Evolutionary conservation across 2,797 vertebrate genomes (phyloP).

Genomic region (Staurois parvus): DNA sequence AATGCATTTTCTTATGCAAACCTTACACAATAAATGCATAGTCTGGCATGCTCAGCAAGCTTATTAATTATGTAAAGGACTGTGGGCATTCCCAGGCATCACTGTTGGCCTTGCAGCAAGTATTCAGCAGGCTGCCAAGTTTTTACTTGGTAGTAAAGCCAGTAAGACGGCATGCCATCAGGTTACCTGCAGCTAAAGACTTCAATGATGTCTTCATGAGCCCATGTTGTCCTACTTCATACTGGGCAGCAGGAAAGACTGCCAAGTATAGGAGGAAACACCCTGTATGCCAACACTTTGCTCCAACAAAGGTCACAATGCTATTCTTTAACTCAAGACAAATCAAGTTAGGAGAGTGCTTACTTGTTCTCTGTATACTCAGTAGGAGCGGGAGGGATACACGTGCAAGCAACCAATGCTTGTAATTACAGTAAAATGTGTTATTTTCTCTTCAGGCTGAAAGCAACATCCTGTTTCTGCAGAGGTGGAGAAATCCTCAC

Average conservation of each 20-base stretch:
- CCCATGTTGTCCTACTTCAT: slow-evolving; percentile 19
- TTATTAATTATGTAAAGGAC: slow-evolving; percentile 40
- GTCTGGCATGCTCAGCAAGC: neutral
- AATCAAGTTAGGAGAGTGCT: slow-evolving; percentile 46
- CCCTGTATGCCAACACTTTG: slow-evolving; percentile 30
- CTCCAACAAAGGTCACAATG: slow-evolving; percentile 34
- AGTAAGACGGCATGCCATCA: slow-evolving; percentile 49
- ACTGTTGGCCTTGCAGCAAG: slow-evolving; percentile 40
- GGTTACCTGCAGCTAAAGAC: slow-evolving; percentile 55
- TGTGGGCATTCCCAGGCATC: slow-evolving; percentile 44
- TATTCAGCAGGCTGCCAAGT: slow-evolving; percentile 42
- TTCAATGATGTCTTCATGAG: slow-evolving; percentile 59
- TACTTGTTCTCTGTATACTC: slow-evolving; percentile 34
- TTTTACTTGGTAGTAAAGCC: slow-evolving; percentile 50
- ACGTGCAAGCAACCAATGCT: slow-evolving; percentile 51
- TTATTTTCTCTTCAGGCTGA: slow-evolving; percentile 58
- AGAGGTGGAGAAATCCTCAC: slow-evolving; percentile 54
- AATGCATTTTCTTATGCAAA: neutral
- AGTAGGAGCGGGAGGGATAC: slow-evolving; percentile 46
- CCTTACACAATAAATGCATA: neutral
- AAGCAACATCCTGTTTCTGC: slow-evolving; percentile 56
- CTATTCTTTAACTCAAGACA: slow-evolving; percentile 37
- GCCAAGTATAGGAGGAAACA: slow-evolving; percentile 29
- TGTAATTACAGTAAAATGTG: slow-evolving; percentile 57
- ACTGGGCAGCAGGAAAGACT: slow-evolving; percentile 24